Evolutionary conservation across 2,888 invertebrate genomes (phyloP).

Genomic region (Plutella xylostella): DNA sequence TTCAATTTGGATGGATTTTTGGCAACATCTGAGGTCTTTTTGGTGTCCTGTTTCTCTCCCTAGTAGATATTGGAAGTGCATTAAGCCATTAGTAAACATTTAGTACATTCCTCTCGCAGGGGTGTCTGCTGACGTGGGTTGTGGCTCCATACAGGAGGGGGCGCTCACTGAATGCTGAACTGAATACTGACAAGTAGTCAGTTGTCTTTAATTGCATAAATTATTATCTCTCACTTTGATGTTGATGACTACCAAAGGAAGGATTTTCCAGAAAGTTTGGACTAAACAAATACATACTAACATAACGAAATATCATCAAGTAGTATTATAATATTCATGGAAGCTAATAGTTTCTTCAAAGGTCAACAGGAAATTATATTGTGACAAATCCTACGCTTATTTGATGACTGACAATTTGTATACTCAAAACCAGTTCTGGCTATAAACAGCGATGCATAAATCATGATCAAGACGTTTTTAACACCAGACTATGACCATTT

Average conservation of each 20-base stretch:
- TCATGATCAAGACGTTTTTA: slow-evolving; percentile 19
- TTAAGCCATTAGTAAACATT: slow-evolving; percentile 57
- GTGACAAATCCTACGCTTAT: slow-evolving; percentile 29
- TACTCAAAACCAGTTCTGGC: slow-evolving; percentile 27
- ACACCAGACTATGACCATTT: neutral
- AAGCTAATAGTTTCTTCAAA: slow-evolving; percentile 5
- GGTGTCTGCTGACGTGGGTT: slow-evolving; percentile 1
- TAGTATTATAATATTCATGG: neutral
- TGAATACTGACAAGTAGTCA: too few species aligned
- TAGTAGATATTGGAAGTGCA: slow-evolving; percentile 46
- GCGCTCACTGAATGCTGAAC: too few species aligned
- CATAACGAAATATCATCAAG: neutral
- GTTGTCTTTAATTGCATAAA: too few species aligned
- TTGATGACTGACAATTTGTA: slow-evolving; percentile 27
- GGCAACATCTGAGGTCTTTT: too few species aligned
- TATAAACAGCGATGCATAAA: slow-evolving; percentile 27
- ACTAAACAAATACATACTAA: slow-evolving; percentile 6
- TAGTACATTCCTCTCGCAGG: slow-evolving; percentile 29
- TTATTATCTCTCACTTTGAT: too few species aligned
- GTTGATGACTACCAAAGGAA: too few species aligned
- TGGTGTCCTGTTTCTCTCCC: too few species aligned
- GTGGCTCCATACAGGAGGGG: too few species aligned
- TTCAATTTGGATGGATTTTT: too few species aligned
- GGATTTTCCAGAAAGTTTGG: too few species aligned
- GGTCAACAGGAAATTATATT: slow-evolving; percentile 13